Evolutionary conservation across 2,888 invertebrate genomes (phyloP).

Genomic region (Hemithea aestivaria): DNA sequence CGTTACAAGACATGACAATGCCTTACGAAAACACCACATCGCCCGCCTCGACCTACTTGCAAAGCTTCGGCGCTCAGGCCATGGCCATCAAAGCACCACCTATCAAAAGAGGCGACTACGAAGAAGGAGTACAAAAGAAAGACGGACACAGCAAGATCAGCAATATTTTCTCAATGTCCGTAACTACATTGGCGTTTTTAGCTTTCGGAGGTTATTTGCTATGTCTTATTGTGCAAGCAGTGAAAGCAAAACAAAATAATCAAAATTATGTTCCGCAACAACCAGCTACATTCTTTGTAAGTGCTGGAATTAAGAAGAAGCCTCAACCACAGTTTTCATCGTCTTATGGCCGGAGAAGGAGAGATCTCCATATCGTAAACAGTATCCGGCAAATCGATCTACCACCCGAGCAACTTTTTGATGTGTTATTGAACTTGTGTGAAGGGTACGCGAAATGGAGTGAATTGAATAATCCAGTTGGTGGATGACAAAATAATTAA

Average conservation of each 20-base stretch:
- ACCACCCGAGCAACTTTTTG: constrained; percentile 71
- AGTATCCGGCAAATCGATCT: constrained; percentile 44
- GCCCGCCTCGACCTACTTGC: constrained; percentile 41
- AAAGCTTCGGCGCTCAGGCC: constrained; percentile 63
- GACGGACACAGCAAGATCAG: constrained; percentile 81
- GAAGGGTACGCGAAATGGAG: constrained; percentile 79
- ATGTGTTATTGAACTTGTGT: constrained; percentile 71
- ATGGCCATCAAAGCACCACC: constrained; percentile 59
- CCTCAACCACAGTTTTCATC: constrained; percentile 61
- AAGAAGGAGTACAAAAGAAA: constrained; percentile 68
- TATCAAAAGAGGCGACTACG: constrained; percentile 65
- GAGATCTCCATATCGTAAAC: constrained; percentile 39
- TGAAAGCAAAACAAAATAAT: constrained; percentile 80
- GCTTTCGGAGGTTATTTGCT: constrained; percentile 92
- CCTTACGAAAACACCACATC: constrained; percentile 49
- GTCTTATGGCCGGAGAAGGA: constrained; percentile 57
- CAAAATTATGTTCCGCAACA: constrained; percentile 45
- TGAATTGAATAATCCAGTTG: constrained; percentile 26
- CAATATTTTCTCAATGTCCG: constrained; percentile 86
- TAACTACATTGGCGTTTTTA: constrained; percentile 88
- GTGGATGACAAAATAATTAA: background rate
- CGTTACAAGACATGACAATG: constrained; percentile 48
- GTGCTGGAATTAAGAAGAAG: constrained; percentile 64
- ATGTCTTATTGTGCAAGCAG: constrained; percentile 86
- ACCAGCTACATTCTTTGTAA: constrained; percentile 56